Evolutionary conservation across 2,888 invertebrate genomes (phyloP), one percentile per base, ranked within the genome.

Genomic region (Xylota sylvarum): DNA sequence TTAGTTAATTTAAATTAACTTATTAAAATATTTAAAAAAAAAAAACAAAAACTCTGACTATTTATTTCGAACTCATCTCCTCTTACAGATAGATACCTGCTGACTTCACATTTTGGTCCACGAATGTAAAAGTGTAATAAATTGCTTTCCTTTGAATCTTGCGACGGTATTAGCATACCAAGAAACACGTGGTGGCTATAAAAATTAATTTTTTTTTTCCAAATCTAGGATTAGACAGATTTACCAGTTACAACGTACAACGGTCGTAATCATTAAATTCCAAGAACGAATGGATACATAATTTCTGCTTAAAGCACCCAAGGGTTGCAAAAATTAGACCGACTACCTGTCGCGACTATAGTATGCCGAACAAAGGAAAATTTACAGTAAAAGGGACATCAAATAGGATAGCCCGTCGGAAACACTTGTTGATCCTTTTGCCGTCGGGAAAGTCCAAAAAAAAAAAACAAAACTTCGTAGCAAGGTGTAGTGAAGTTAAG

Each of bases 341-440:
- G 27, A 37, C 60, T 78, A 78, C 78, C 78, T 78, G 78, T 0
- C 35, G 48, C n/a, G 19, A 30, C 17, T 27, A 19, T 48, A 10
- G 9, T 46, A 12, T 17, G 32, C 10, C 10, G 35, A 46, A 27
- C 50, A 35, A 52, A 37, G 58, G 55, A 7, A 43, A 43, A 30
- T 40, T 50, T 40, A 6, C 19, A 7, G 12, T 5, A 23, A 58
- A 19, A 30, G 17, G 10, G 27, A 32, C 46, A 46, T 4, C 32
- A 58, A 56, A n/a, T 55, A 14, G 23, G 23, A n/a, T 37, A n/a
- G 32, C 17, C n/a, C 65, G 64, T 67, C 32, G 7, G 23, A 69
- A 69, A 78, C 70, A 78, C 78, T 78, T 78, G 78, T 78, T 78
- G 78, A 50, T 37, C 37, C 77, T 19, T 77, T 60, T n/a, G 32